These are phyloP conservation scores for Protobothrops flavoviridis DNA, from an alignment of 2,113 vertebrate species.

Conservation along the genomic window DNA sequence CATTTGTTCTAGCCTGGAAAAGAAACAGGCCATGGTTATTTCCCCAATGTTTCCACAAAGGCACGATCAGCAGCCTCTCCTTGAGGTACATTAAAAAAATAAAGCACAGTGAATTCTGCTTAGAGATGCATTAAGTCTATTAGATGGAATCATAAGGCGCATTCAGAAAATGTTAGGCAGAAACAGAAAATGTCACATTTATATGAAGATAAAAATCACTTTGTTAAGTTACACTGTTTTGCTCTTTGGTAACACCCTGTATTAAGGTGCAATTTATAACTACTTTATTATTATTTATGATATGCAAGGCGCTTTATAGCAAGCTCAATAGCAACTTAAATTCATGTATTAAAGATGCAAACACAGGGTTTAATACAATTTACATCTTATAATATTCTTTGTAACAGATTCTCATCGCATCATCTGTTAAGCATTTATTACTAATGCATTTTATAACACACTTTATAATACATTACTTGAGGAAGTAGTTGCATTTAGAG, in stretches of 20 bases:
- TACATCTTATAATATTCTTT: conserved; percentile 74
- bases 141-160: conserved; percentile 67
- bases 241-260: conserved; percentile 71
- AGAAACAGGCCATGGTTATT: neutral
- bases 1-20: conserved; percentile 58
- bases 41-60: neutral
- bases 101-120: conserved; percentile 71
- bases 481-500: conserved; percentile 75
- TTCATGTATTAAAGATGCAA: conserved; percentile 80
- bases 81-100: conserved; percentile 58
- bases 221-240: conserved; percentile 72
- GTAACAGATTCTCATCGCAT: conserved; percentile 74
- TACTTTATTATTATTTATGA: conserved; percentile 80
- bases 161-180: conserved; percentile 64
- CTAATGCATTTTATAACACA: conserved; percentile 80
- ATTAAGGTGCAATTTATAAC: conserved; percentile 78
- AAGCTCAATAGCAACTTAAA: conserved; percentile 77
- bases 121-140: conserved; percentile 69
- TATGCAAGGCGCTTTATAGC: conserved; percentile 74
- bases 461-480: conserved; percentile 78
- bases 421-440: conserved; percentile 78
- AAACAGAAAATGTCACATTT: conserved; percentile 64
- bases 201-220: conserved; percentile 75
- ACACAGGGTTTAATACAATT: conserved; percentile 78
- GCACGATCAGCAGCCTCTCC: conserved; percentile 49